Conservation (phyloP, 2,888 invertebrate genomes). For the Eledona agricola region DNA sequence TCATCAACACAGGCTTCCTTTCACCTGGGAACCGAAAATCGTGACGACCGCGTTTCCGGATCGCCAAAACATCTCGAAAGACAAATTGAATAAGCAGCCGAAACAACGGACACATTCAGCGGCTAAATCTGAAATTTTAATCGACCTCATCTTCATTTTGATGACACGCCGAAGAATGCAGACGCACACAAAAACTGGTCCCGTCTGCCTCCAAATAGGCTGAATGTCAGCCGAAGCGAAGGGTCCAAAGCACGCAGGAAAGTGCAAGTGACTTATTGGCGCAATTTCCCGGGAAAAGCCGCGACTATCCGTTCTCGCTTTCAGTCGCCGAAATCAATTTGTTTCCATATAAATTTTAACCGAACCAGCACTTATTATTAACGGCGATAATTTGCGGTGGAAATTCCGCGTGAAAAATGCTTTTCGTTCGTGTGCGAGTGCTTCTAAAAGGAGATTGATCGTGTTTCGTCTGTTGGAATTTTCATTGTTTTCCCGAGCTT, state of each 20-base stretch:
- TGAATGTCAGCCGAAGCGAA: slow-evolving; percentile 31
- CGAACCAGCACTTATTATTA: too few relatives aligned
- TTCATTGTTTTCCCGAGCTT: too few relatives aligned
- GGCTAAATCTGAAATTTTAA: slow-evolving; percentile 40
- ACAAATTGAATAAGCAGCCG: slow-evolving; percentile 30
- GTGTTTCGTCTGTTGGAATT: too few relatives aligned
- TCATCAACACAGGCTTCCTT: too few relatives aligned
- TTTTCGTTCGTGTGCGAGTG: too few relatives aligned
- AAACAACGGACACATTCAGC: slow-evolving; percentile 33
- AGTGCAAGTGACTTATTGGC: slow-evolving; percentile 31
- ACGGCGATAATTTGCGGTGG: too few relatives aligned
- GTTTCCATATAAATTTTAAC: too few relatives aligned
- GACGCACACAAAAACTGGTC: slow-evolving; percentile 44
- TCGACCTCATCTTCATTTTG: slow-evolving; percentile 42
- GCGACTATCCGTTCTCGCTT: slow-evolving; percentile 10
- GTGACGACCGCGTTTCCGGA: too few relatives aligned
- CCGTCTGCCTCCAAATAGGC: slow-evolving; percentile 36
- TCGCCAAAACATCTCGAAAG: slow-evolving; percentile 12
- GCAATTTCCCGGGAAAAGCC: slow-evolving; percentile 5
- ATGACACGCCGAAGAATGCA: slow-evolving; percentile 44
- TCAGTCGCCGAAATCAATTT: too few relatives aligned
- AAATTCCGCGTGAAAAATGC: too few relatives aligned
- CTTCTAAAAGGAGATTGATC: too few relatives aligned
- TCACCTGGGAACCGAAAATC: too few relatives aligned
- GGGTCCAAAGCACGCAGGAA: slow-evolving; percentile 28